A percentile compares a stretch with the other conserved stretches of the same genome.
These are phyloP conservation scores for Halotydeus destructor DNA, from an alignment of 1,140 invertebrate species.

Conservation along the genomic window DNA sequence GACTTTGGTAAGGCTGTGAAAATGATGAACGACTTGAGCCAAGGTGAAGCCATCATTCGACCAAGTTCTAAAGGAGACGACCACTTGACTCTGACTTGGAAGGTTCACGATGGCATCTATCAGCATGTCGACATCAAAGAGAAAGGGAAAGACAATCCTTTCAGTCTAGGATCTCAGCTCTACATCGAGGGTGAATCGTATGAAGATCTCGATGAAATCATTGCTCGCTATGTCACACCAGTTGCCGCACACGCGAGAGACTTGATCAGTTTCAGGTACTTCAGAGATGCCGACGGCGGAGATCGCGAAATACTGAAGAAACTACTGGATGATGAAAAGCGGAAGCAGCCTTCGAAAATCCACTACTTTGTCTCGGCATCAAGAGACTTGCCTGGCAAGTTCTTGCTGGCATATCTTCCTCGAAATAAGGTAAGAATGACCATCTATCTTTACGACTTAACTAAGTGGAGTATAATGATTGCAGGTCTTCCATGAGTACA, in stretches of 20 bases:
- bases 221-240: slow-evolving; percentile 80
- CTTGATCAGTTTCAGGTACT: slow-evolving; percentile 56
- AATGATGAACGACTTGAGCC: slow-evolving; percentile 69
- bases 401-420: slow-evolving; percentile 80
- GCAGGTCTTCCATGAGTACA: slow-evolving; percentile 59
- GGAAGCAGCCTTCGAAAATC: slow-evolving; percentile 61
- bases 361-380: slow-evolving; percentile 72
- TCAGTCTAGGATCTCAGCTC: slow-evolving; percentile 70
- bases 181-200: slow-evolving; percentile 58
- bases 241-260: slow-evolving; percentile 83
- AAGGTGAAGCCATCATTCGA: slow-evolving; percentile 85
- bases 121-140: slow-evolving; percentile 91
- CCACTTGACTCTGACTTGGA: slow-evolving; percentile 95
- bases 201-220: slow-evolving; percentile 97
- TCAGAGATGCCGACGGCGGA: slow-evolving; percentile 18
- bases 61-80: slow-evolving; percentile 90
- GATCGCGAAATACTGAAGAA: slow-evolving; percentile 61
- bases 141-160: slow-evolving; percentile 88
- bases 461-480: neutral
- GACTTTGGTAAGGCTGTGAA: slow-evolving; percentile 78
- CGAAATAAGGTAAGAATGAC: slow-evolving; percentile 37
- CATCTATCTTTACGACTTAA: too few species aligned
- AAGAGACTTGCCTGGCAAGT: slow-evolving; percentile 80
- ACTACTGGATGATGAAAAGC: slow-evolving; percentile 58
- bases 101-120: slow-evolving; percentile 76